Percentiles rank a stretch among this genome's conserved stretches.
Evolutionary conservation across 1,140 invertebrate species (phyloP).

Genomic region (Dinothrombium tinctorium): DNA sequence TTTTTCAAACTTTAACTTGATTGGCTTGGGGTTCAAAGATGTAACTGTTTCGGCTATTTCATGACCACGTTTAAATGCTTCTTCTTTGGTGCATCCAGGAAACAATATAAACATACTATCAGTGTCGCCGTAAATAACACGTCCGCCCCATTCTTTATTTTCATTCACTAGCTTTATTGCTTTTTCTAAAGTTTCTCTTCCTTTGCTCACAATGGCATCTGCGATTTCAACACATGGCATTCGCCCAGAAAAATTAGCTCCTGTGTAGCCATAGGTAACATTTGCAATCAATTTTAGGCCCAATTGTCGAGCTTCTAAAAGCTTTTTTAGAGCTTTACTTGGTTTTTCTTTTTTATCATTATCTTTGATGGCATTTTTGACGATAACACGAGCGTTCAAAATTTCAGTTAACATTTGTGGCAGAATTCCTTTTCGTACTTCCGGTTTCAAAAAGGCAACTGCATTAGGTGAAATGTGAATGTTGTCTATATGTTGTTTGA

Average conservation of each 20-base stretch:
- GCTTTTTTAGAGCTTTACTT: conserved; percentile 49
- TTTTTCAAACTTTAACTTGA: conserved; percentile 93
- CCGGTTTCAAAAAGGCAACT: conserved; percentile 62
- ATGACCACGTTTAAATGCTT: conserved; percentile 72
- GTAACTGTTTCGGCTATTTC: conserved; percentile 80
- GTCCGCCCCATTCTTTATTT: conserved; percentile 42
- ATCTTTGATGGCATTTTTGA: conserved; percentile 66
- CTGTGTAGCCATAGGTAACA: conserved; percentile 94
- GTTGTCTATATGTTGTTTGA: conserved; percentile 18
- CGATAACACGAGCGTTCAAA: conserved; percentile 73
- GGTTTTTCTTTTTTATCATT: conserved; percentile 29
- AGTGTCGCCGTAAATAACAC: conserved; percentile 91
- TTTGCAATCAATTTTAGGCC: conserved; percentile 93
- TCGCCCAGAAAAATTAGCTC: conserved; percentile 87
- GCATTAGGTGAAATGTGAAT: conserved; percentile 77
- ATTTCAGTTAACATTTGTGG: conserved; percentile 76
- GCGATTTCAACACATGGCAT: conserved; percentile 93
- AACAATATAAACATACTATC: conserved; percentile 35
- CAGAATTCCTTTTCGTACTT: conserved; percentile 56
- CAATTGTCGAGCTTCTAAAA: conserved; percentile 75
- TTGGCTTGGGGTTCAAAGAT: conserved; percentile 65
- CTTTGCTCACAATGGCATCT: conserved; percentile 89
- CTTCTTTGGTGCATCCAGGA: conserved; percentile 25
- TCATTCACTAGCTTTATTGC: conserved; percentile 63
- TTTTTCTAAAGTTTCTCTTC: conserved; percentile 70